Evolutionary conservation across 2,888 invertebrate genomes (phyloP), one percentile per base, ranked within the genome.

Genomic region (Esperia sulphurella): DNA sequence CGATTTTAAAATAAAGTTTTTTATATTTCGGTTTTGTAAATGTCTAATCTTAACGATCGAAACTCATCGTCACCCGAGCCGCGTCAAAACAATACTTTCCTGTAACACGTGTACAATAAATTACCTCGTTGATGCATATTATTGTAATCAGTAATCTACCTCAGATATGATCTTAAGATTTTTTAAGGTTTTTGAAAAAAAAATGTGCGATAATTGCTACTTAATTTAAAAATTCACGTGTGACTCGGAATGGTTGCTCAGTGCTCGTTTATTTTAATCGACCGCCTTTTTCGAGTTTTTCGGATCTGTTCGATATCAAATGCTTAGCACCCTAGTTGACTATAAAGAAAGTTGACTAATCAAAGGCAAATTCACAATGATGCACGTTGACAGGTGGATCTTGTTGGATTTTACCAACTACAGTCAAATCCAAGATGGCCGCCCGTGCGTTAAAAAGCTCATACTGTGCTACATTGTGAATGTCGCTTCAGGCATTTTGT

Each of bases 161-260:
- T 89, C 88, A 87, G 69, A 82, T 74, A 86, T 87, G 87, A 89
- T 88, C 86, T 88, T 88, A 88, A 85, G 86, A 79, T 79, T 84
- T 79, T 80, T 79, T 83, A 83, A 84, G 78, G 78, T 79, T 83
- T 68, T 82, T 72, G 58, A 74, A 83, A 75, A 31, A 75, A 82
- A 76, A 44, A 28, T 79, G 82, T 83, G 80, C 84, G 85, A 86
- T 84, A 77, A 82, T 83, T 85, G 87, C 87, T 86, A 88, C 88
- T 88, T 88, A 88, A 87, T 80, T 81, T 79, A 79, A 77, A 73
- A 65, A 61, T 68, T 79, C 75, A 75, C 71, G 79, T 80, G 85
- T 82, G 83, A 83, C 82, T 82, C 65, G 64, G 79, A 76, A 79
- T 75, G 81, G 79, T 85, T 79, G 83, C 84, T 84, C 84, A 79